Evolutionary conservation across 2,113 vertebrate genomes (phyloP), one percentile per base, ranked within the genome.

Genomic region (Solea solea): DNA sequence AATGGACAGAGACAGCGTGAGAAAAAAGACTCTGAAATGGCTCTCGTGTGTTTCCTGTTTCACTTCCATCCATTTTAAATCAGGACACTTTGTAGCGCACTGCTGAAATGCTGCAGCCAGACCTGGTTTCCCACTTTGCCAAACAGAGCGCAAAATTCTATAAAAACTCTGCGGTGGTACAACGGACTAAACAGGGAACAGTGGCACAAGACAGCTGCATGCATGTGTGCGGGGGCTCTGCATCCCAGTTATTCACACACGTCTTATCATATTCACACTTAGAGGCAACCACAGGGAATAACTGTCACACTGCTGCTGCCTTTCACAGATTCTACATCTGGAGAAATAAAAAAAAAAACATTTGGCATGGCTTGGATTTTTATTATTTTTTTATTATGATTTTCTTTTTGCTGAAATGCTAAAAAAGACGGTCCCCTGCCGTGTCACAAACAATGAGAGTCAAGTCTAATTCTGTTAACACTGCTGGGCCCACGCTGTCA

Each of bases 61-160:
- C 60, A 67, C 3, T 67, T 62, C 62, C 64, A 79, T 87, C 83
- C 81, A 89, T 90, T 90, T 91, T 84, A 79, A 86, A 89, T 84
- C 79, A 71, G 66, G 69, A 49, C 80, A 72, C 77, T 85, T 89
- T 78, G 87, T 80, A 67, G 75, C 71, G 77, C 73, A 68, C 70
- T 80, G 72, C 51, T 52, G 28, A 53, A 73, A 45, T 60, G 48
- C 44, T 7, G 62, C 57, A 53, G 55, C 69, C 44, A 40, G 72
- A 85, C 72, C 59, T 2, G 54, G 50, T 72, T 83, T 82, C 73
- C 76, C 84, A 84, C 90, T 90, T 86, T 90, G 89, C 86, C 81
- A 91, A 90, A 87, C 85, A 87, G 89, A 91, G 88, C 88, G 76
- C 78, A 88, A 89, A 90, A 91, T 89, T 27, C 77, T 39, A 27